A percentile compares a stretch with the other conserved stretches of the same genome.
These are phyloP conservation scores for Nestor notabilis DNA, from an alignment of 2,113 vertebrate genomes.

Conservation along the genomic window DNA sequence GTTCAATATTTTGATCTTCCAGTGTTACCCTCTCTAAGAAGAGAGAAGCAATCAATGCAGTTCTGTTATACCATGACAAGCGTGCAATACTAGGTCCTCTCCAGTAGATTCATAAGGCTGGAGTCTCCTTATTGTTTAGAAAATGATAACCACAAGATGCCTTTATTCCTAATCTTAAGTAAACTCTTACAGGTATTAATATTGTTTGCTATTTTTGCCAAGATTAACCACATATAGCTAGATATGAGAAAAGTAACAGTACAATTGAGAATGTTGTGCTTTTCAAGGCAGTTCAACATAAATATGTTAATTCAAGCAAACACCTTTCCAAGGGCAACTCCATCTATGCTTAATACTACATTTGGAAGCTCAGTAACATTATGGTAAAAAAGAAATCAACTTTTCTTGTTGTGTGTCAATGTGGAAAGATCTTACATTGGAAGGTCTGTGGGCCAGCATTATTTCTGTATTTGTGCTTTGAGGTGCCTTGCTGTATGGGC, in stretches of 20 bases:
- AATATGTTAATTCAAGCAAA: neutral
- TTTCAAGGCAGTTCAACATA: neutral
- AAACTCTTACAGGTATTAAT: neutral
- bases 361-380: neutral
- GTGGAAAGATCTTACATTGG: neutral
- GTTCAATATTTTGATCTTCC: neutral
- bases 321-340: neutral
- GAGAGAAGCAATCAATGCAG: neutral
- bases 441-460: neutral
- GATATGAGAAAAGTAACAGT: neutral
- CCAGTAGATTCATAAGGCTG: neutral
- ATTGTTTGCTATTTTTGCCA: neutral
- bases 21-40: neutral
- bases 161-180: neutral
- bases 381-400: neutral
- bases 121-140: neutral
- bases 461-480: neutral
- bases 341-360: neutral
- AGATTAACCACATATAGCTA: neutral
- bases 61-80: neutral
- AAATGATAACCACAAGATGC: neutral
- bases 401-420: neutral
- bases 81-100: neutral
- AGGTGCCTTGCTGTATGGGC: neutral
- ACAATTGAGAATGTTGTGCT: neutral